Evolutionary conservation across 1,140 invertebrate genomes (phyloP), one percentile per base, ranked within the genome.

Genomic region (Hermatobates lingyangjiaoensis): DNA sequence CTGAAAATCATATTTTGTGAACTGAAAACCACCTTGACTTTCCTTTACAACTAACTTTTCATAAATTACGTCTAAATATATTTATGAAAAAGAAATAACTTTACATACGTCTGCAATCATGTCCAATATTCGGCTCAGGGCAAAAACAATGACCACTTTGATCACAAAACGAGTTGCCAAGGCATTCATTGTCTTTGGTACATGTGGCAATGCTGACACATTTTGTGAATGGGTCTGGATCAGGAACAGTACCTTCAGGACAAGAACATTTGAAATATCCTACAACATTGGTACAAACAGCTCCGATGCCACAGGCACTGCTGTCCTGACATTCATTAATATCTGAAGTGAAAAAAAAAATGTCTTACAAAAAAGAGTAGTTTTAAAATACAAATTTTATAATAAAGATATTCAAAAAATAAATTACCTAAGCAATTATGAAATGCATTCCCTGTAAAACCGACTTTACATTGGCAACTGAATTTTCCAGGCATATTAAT

Each of bases 111-210:
- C 87, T 77, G 58, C 87, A 93, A 63, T 90, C 85, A 56, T 88
- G 86, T 59, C 87, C 87, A 59, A 89, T 71, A 61, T 91, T 91
- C 0, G 88, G 88, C 59, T 88, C 84, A 2, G 86, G 87, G 63
- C 88, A 92, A 20, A 88, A 65, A 62, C 88, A 93, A 57, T 81
- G 74, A 52, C 78, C 76, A 51, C 79, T 72, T 2, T 67, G 59
- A 60, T 88, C 80, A 61, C 88, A 92, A 57, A 88, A 71, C n/a
- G 86, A 77, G 69, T 91, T 91, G 58, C 87, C 87, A 23, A 86
- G 86, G 65, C 88, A 93, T 54, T 90, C 82, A 42, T 73, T 71
- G 57, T 87, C 77, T 3, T 62, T 63, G 27, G 73, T 70, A 60
- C 88, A 92, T 14, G 76, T 81, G 1, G 88, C 76, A 48, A 87